Conservation (phyloP, 1,140 invertebrate genomes). For the Caenorhabditis inopinata region DNA sequence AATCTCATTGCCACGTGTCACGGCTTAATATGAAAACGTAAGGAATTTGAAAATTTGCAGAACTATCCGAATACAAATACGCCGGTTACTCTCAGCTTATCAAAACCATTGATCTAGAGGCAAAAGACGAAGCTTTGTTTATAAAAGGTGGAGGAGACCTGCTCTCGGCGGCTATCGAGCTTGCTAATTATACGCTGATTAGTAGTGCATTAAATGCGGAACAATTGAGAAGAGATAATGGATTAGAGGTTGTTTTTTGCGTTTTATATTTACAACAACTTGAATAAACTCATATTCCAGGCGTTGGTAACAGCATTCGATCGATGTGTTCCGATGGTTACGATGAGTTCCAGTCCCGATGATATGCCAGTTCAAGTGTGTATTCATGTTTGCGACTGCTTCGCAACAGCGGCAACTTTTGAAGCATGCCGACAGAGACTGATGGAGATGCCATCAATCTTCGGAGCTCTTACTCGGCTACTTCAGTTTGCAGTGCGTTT, state of each 20-base stretch:
- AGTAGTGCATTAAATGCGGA: conserved; percentile 96
- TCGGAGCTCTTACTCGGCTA: conserved; percentile 84
- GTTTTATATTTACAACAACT: background rate
- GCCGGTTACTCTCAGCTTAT: conserved; percentile 96
- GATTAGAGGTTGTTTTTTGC: conserved; percentile 75
- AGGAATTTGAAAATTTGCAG: conserved; percentile 69
- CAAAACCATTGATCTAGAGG: conserved; percentile 90
- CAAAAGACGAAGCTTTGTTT: conserved; percentile 87
- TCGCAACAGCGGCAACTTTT: conserved; percentile 90
- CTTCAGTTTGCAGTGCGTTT: conserved; percentile 80
- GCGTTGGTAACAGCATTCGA: conserved; percentile 60
- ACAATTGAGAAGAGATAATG: conserved; percentile 87
- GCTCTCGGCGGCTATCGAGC: conserved; percentile 84
- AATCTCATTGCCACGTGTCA: background rate
- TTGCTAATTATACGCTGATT: conserved; percentile 91
- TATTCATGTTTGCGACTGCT: conserved; percentile 84
- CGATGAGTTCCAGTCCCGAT: conserved; percentile 70
- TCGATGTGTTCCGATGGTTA: conserved; percentile 61
- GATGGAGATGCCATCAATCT: conserved; percentile 78
- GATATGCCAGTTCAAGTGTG: conserved; percentile 90
- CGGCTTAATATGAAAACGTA: background rate
- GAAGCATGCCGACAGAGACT: conserved; percentile 83
- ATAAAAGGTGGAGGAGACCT: conserved; percentile 77
- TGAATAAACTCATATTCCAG: no score
- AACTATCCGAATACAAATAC: conserved; percentile 93